Base-by-base conservation (phyloP, 2,888 invertebrate genomes). In the Parnassius mnemosyne region DNA sequence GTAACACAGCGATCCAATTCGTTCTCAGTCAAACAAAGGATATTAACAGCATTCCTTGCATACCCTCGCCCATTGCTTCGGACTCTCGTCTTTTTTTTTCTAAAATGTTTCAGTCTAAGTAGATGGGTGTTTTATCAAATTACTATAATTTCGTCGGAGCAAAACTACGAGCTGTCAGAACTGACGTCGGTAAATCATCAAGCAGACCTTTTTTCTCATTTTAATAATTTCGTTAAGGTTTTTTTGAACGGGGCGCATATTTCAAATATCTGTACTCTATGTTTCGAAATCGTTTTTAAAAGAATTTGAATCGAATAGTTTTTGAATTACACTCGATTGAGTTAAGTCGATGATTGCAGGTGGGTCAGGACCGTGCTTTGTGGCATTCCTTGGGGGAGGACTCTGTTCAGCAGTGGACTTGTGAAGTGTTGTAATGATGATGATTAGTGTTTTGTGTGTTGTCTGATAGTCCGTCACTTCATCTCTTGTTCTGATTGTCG, bases 121-220 rank as follows among this genome's bases (percentile, higher is more conserved):
- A 87, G 84, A 89, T 85, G 84, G 83, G 76, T 86, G 81, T 89
- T 89, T 85, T 84, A 84, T 87, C 79, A 89, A 89, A 90, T 91
- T 85, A 90, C 90, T 89, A 89, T 91, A 90, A 91, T 91, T 90
- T 86, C 77, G 81, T 82, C 80, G 82, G 84, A 84, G 87, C 85
- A 85, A 86, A 89, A 89, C 88, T 89, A 88, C 81, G 83, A 85
- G 78, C 90, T 89, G 90, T 91, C 90, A 87, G 78, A 83, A 84
- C 79, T 89, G 90, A 89, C 85, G 87, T 84, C 86, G 79, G 88
- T 91, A 88, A 85, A 90, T 90, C 90, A 90, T 89, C 86, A 73
- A 64, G 75, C 81, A 78, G 84, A 78, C 86, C 81, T 88, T 89
- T 89, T 46, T 47, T 70, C 74, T 77, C 65, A 75, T 78, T 81